These are phyloP conservation scores for Hirtodrosophila duncani DNA, from an alignment of 2,888 invertebrate species.

Conservation along the genomic window DNA sequence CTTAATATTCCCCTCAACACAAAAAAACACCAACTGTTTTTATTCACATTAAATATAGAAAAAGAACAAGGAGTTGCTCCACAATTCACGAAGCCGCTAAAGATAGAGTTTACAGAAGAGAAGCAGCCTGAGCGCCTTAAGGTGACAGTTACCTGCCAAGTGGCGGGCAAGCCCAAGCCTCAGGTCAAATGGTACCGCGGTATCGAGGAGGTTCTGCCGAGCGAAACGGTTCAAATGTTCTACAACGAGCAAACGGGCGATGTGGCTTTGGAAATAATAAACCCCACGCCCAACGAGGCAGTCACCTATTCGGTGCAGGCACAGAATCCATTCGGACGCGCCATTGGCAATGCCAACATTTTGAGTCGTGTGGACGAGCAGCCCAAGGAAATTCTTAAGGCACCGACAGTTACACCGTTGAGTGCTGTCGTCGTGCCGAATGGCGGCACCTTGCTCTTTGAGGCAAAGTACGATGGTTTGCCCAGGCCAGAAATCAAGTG, in stretches of 20 bases:
- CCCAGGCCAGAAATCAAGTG: slow-evolving; percentile 88
- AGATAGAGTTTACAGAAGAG: slow-evolving; percentile 82
- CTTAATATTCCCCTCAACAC: slow-evolving; percentile 12
- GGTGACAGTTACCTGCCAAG: slow-evolving; percentile 83
- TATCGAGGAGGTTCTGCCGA: slow-evolving; percentile 82
- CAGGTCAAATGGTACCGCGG: slow-evolving; percentile 85
- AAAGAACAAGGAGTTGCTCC: slow-evolving; percentile 85
- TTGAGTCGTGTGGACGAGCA: slow-evolving; percentile 79
- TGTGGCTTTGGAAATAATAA: slow-evolving; percentile 82
- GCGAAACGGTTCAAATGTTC: slow-evolving; percentile 80
- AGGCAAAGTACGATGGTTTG: slow-evolving; percentile 85
- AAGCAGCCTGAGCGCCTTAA: slow-evolving; percentile 80
- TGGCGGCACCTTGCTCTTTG: slow-evolving; percentile 84
- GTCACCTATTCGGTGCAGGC: slow-evolving; percentile 85
- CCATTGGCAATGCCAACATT: slow-evolving; percentile 86
- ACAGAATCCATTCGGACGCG: slow-evolving; percentile 85
- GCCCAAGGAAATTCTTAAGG: slow-evolving; percentile 79
- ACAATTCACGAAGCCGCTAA: slow-evolving; percentile 83
- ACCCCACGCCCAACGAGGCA: slow-evolving; percentile 84
- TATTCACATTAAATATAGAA: slow-evolving; percentile 79
- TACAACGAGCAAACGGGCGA: slow-evolving; percentile 83
- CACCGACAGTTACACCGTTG: slow-evolving; percentile 89
- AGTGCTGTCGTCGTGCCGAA: slow-evolving; percentile 86
- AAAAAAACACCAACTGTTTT: slow-evolving; percentile 25
- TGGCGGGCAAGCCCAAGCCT: slow-evolving; percentile 85